These are phyloP conservation scores for Hippocampus comes DNA, from an alignment of 2,113 vertebrate species.

Conservation along the genomic window DNA sequence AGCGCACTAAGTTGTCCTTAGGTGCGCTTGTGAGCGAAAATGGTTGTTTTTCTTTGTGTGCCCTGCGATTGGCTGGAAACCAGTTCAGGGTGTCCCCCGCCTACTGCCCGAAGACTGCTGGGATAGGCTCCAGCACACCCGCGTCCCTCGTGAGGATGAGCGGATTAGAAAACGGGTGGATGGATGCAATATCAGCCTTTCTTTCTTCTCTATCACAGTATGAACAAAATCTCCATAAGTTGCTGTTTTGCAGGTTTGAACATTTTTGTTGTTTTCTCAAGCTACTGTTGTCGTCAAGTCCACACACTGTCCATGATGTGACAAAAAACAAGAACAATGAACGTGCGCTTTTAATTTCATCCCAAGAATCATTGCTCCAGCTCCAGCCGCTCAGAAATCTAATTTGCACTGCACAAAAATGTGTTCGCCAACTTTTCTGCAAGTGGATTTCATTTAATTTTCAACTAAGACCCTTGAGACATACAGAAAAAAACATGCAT, in stretches of 20 bases:
- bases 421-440: constrained; percentile 3
- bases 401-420: neutral
- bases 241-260: too few species aligned
- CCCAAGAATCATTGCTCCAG: neutral
- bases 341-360: neutral
- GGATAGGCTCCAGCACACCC: too few species aligned
- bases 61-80: too few species aligned
- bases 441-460: constrained; percentile 21
- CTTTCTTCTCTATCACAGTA: neutral
- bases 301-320: neutral
- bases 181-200: neutral
- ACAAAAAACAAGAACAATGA: neutral
- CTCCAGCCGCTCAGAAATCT: neutral
- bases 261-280: neutral
- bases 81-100: too few species aligned
- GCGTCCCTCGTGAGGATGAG: too few species aligned
- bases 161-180: too few species aligned
- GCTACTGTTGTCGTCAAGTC: neutral
- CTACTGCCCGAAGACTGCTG: too few species aligned
- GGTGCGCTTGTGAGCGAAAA: too few species aligned
- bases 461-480: constrained; percentile 33
- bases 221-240: neutral
- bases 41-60: too few species aligned
- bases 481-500: constrained; percentile 29
- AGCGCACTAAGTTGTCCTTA: too few species aligned